Conservation (phyloP, 2,113 vertebrate genomes). For the Pomatostomus ruficeps region DNA sequence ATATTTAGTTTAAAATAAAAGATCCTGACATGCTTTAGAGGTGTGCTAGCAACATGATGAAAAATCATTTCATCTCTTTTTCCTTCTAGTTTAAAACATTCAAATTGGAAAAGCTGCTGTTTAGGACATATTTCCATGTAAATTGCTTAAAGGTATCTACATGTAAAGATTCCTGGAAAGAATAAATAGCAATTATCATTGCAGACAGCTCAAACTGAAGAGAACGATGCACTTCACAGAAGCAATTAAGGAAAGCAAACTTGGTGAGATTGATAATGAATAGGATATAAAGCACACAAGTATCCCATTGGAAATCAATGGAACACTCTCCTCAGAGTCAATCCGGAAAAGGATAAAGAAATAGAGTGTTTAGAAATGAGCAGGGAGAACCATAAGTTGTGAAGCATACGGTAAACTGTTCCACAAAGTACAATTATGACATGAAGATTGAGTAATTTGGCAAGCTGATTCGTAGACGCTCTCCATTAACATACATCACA, state of each 20-base stretch:
- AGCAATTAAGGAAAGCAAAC: neutral
- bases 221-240: neutral
- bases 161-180: neutral
- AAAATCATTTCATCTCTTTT: neutral
- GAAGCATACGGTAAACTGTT: neutral
- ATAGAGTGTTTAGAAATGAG: neutral
- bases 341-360: neutral
- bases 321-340: neutral
- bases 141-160: neutral
- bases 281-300: neutral
- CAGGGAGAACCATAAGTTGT: neutral
- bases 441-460: neutral
- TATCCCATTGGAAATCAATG: constrained; percentile 20
- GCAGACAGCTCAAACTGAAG: neutral
- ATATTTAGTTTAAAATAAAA: neutral
- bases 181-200: neutral
- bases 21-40: neutral
- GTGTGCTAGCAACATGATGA: neutral
- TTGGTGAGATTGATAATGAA: neutral
- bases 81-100: neutral
- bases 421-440: neutral
- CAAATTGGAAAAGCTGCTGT: neutral
- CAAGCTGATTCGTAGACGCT: neutral
- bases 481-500: neutral
- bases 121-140: neutral